Percentiles rank a stretch among this genome's conserved stretches.
phyloP scores from a whole-genome alignment of 2,113 vertebrate genomes.

The Chiloscyllium plagiosum region DNA sequence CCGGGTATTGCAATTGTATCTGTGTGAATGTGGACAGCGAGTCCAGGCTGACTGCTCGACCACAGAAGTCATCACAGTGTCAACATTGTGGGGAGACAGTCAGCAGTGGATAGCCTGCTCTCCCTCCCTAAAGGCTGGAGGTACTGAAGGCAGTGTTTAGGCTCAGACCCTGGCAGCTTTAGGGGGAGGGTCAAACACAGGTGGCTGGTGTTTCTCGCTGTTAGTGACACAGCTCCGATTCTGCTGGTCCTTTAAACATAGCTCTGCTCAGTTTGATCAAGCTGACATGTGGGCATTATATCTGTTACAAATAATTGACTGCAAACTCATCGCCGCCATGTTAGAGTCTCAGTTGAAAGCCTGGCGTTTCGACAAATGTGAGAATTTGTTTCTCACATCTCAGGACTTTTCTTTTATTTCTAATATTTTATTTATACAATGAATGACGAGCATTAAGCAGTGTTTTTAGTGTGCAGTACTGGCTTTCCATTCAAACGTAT shows the following conservation, averaged over 20 bases:
- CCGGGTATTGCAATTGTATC: no score
- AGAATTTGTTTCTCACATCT: neutral
- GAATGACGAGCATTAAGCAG: neutral
- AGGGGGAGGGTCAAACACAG: neutral
- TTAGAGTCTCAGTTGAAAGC: neutral
- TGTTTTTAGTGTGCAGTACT: neutral
- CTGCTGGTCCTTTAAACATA: neutral
- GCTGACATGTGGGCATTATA: neutral
- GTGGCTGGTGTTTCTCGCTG: neutral
- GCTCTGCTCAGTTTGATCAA: no score
- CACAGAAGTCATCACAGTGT: neutral
- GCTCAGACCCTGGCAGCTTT: neutral
- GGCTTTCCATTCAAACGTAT: neutral
- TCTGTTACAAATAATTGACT: neutral
- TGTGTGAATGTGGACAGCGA: neutral
- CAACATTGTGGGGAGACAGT: neutral
- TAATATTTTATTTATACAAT: constrained; percentile 24
- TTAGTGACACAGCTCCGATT: neutral
- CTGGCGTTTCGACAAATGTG: neutral
- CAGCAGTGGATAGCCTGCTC: neutral
- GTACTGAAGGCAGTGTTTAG: neutral
- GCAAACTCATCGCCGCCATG: neutral
- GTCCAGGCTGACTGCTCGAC: neutral
- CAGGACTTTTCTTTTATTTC: neutral
- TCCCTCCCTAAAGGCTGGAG: neutral